These are phyloP conservation scores for Ceuthmochares aereus DNA, from an alignment of 2,113 vertebrate genomes.

Conservation along the genomic window DNA sequence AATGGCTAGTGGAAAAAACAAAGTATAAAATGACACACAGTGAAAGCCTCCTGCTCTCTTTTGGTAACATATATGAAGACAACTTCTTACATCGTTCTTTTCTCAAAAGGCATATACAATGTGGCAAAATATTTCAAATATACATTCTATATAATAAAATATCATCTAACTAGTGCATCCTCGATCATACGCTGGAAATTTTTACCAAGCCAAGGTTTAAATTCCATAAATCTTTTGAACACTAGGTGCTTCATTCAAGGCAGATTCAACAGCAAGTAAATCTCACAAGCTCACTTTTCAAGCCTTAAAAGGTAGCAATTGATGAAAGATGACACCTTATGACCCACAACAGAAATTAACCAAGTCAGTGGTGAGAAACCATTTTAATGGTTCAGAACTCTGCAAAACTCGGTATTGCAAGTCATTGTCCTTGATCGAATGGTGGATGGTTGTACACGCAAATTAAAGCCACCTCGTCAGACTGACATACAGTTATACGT, in stretches of 20 bases:
- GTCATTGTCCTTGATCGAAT: neutral
- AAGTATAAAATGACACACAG: slow-evolving; percentile 47
- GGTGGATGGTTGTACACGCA: neutral
- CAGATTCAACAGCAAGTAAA: slow-evolving; percentile 54
- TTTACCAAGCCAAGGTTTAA: slow-evolving; percentile 53
- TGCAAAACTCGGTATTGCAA: neutral
- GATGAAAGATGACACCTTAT: neutral
- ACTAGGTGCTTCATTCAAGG: slow-evolving; percentile 42
- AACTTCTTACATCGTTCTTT: slow-evolving; percentile 59
- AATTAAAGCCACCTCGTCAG: slow-evolving; percentile 6
- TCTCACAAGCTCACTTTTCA: slow-evolving; percentile 30
- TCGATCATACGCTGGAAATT: slow-evolving; percentile 57
- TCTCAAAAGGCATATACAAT: slow-evolving; percentile 61
- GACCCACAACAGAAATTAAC: slow-evolving; percentile 14
- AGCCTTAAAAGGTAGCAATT: slow-evolving; percentile 16
- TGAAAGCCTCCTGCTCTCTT: slow-evolving; percentile 50
- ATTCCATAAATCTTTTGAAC: slow-evolving; percentile 35
- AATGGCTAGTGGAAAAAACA: slow-evolving; percentile 32
- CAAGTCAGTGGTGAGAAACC: slow-evolving; percentile 10
- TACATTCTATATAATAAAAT: slow-evolving; percentile 67
- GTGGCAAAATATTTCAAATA: slow-evolving; percentile 68
- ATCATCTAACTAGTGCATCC: slow-evolving; percentile 59
- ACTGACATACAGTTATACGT: slow-evolving; percentile 1
- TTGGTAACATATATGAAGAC: slow-evolving; percentile 47
- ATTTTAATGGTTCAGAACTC: neutral